Percentiles rank a stretch among this genome's conserved stretches.
Conservation (phyloP, 2,113 vertebrate genomes). For the Pseudopipra pipra region DNA sequence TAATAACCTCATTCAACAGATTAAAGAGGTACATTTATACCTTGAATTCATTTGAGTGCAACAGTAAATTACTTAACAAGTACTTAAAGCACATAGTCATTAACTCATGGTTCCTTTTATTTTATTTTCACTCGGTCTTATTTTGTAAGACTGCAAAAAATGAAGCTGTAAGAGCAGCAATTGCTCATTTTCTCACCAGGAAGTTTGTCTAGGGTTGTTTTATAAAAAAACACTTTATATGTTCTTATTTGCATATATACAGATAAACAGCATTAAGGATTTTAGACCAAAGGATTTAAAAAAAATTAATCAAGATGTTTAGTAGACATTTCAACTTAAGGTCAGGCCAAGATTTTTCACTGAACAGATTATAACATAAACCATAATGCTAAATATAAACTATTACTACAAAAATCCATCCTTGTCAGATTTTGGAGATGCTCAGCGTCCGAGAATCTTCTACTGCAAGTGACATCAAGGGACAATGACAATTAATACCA, state of each 20-base stretch:
- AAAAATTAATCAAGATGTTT: not conserved
- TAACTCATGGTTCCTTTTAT: not conserved
- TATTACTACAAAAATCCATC: not conserved
- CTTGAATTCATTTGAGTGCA: constrained; percentile 15
- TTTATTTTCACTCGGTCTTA: constrained; percentile 16
- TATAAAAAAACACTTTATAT: not conserved
- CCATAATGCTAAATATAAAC: not conserved
- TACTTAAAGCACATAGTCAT: not conserved
- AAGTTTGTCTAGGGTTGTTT: not conserved
- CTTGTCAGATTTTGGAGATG: not conserved
- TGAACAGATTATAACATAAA: not conserved
- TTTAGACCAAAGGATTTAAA: not conserved
- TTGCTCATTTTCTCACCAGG: not conserved
- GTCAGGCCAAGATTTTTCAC: not conserved
- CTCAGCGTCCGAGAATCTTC: not conserved
- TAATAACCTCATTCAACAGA: constrained; percentile 42
- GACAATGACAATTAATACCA: not conserved
- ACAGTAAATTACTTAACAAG: constrained; percentile 44
- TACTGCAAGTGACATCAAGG: not conserved
- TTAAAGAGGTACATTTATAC: constrained; percentile 34
- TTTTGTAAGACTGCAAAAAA: not conserved
- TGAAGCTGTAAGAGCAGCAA: not conserved
- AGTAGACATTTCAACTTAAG: not conserved
- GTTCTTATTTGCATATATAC: not conserved
- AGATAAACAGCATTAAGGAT: not conserved